Conservation (phyloP, 1,140 invertebrate genomes). For the Acromyrmex charruanus region DNA sequence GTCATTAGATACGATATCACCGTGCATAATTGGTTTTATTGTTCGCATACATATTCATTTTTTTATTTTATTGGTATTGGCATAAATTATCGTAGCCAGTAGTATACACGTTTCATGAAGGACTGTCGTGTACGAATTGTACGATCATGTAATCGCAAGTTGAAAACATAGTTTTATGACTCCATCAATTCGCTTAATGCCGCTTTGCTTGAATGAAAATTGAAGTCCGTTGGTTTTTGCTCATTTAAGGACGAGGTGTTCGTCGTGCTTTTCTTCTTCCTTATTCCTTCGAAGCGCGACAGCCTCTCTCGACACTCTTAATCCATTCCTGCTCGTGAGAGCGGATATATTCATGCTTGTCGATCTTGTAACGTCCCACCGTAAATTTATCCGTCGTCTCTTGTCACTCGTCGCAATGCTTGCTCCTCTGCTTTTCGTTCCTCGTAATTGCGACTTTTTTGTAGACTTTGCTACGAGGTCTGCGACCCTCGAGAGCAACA, state of each 20-base stretch:
- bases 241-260: conserved; percentile 27
- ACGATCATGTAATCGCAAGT: background rate
- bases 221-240: background rate
- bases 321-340: conserved; percentile 7
- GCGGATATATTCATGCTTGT: conserved; percentile 24
- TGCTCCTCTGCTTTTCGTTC: background rate
- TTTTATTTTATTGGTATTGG: background rate
- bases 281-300: background rate
- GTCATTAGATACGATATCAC: conserved; percentile 1
- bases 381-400: conserved; percentile 39
- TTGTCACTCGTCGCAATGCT: conserved; percentile 2
- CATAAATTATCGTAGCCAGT: background rate
- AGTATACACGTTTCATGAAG: background rate
- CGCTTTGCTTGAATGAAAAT: conserved; percentile 5
- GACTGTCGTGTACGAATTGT: background rate
- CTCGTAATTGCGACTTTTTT: conserved; percentile 43
- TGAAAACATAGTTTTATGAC: conserved; percentile 30
- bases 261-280: background rate
- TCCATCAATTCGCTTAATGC: conserved; percentile 19
- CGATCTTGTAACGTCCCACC: conserved; percentile 23
- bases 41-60: background rate
- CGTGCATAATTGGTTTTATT: background rate
- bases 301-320: conserved; percentile 6
- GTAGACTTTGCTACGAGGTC: background rate
- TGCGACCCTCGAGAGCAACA: conserved; percentile 50